A percentile compares a stretch with the other conserved stretches of the same genome.
Evolutionary conservation across 1,140 invertebrate genomes (phyloP).

Genomic region (Stegodyphus dumicola): DNA sequence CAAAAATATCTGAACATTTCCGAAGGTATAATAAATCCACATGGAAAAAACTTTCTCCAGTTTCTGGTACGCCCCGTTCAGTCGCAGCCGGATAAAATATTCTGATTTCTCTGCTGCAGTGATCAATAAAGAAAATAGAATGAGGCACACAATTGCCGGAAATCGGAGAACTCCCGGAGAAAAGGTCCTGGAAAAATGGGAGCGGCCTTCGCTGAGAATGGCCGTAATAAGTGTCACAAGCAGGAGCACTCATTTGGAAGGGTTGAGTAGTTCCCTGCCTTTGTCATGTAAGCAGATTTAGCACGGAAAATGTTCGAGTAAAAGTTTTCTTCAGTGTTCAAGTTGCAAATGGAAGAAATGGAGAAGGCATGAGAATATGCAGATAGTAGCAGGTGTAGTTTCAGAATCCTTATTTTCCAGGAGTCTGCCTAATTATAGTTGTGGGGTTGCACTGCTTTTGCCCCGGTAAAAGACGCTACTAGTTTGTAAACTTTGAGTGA

Average conservation of each 20-base stretch:
- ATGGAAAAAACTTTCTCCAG: conserved; percentile 2
- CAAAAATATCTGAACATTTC: too few relatives aligned
- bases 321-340: conserved; percentile 2
- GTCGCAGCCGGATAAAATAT: conserved; percentile 12
- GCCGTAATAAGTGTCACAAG: conserved; percentile 36
- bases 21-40: conserved; percentile 9
- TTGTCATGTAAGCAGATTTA: conserved; percentile 32
- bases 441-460: too few relatives aligned
- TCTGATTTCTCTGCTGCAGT: conserved; percentile 7
- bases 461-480: too few relatives aligned
- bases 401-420: too few relatives aligned
- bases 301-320: background rate
- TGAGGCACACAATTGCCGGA: conserved; percentile 11
- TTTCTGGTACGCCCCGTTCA: background rate
- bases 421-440: too few relatives aligned
- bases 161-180: conserved; percentile 8
- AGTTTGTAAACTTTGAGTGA: too few relatives aligned
- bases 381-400: too few relatives aligned
- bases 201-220: background rate
- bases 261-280: conserved; percentile 11
- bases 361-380: too few relatives aligned
- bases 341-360: conserved; percentile 3
- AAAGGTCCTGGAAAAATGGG: background rate
- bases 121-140: conserved; percentile 18
- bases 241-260: conserved; percentile 14